Evolutionary conservation across 2,888 invertebrate genomes (phyloP).

Genomic region (Trachelus stipa): DNA sequence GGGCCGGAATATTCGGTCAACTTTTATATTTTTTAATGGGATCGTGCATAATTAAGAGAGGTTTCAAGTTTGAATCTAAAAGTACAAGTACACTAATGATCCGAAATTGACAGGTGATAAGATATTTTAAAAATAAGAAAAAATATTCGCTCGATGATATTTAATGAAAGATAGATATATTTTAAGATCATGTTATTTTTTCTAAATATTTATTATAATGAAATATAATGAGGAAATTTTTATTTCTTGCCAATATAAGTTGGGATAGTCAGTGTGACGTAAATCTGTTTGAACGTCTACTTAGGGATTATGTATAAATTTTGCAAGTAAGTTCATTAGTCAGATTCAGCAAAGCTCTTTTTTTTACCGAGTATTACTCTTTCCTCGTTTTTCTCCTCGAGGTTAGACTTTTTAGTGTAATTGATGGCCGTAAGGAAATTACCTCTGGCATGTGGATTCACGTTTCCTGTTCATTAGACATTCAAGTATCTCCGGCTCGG

Average conservation of each 20-base stretch:
- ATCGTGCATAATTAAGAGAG: too few relatives aligned
- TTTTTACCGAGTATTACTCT: not conserved
- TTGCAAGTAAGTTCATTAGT: not conserved
- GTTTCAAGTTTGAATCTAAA: too few relatives aligned
- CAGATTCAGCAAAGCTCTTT: not conserved
- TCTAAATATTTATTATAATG: too few relatives aligned
- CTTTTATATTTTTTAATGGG: too few relatives aligned
- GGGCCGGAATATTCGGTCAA: too few relatives aligned
- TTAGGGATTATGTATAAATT: not conserved
- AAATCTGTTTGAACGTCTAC: not conserved
- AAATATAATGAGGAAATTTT: too few relatives aligned
- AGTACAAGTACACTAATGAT: too few relatives aligned
- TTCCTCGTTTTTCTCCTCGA: not conserved
- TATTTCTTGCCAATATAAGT: not conserved
- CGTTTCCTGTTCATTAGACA: not conserved
- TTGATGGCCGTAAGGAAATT: not conserved
- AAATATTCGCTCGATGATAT: too few relatives aligned
- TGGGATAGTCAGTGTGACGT: not conserved
- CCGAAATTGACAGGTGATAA: too few relatives aligned
- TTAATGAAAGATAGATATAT: too few relatives aligned
- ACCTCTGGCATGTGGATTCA: not conserved
- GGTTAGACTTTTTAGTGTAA: not conserved
- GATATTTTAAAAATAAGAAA: too few relatives aligned
- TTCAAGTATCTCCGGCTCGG: constrained; percentile 27
- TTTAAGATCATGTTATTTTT: too few relatives aligned